Evolutionary conservation across 2,797 vertebrate genomes (phyloP), one percentile per base, ranked within the genome.

Genomic region (Nasua narica): DNA sequence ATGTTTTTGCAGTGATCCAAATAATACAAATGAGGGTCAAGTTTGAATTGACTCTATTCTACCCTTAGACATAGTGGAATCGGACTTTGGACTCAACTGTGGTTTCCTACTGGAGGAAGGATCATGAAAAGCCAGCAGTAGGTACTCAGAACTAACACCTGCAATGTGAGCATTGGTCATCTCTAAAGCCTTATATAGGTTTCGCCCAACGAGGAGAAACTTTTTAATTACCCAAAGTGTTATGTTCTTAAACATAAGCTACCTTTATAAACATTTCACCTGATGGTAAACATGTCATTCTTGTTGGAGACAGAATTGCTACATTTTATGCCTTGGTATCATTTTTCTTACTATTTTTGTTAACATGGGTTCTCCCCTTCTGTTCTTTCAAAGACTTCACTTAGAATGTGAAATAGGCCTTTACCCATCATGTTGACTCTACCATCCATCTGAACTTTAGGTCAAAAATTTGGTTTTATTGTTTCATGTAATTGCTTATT

Each of bases 171-270:
- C 16, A 10, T 40, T 81, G 46, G 56, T 52, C 14, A 62, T 90
- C 90, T 91, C 90, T 79, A 78, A 67, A 91, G 96, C 97, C 97
- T 97, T 96, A 97, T 0, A 23, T 43, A 77, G 89, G 82, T 95
- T 96, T 96, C 79, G 48, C 78, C 84, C 84, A 85, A 89, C 95
- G 84, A 96, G 92, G 84, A 97, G 94, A 96, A 95, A 89, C 91
- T 87, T 78, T 92, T 74, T 92, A 52, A 84, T 67, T 60, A 81
- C 95, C 85, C 54, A n/a, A 91, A 94, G 94, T 84, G 81, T 96
- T 95, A 83, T 5, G 11, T 96, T 91, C 94, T 79, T 87, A 85
- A 82, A 94, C 91, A 95, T 86, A 96, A 69, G 83, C 95, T 95
- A 95, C 95, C 96, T 98, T 94, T 96, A 92, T 87, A 90, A 97